A percentile compares a stretch with the other conserved stretches of the same genome.
phyloP scores from a whole-genome alignment of 2,888 invertebrate species.

The Drosophila infuscata region DNA sequence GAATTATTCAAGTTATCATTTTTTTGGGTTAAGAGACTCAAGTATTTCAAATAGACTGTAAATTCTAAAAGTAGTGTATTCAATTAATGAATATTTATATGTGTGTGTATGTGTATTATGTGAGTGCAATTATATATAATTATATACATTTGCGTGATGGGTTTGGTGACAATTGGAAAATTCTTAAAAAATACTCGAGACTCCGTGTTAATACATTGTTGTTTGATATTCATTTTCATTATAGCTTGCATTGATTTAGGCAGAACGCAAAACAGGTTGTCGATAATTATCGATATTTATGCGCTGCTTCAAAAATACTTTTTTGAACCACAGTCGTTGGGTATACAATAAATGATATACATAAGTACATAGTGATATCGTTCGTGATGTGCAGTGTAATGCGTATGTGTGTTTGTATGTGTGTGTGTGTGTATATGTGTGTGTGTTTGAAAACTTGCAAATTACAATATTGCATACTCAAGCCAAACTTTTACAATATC shows the following conservation, averaged over 20 bases:
- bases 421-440: constrained; percentile 27
- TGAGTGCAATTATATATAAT: constrained; percentile 13
- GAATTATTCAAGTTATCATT: constrained; percentile 60
- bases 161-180: constrained; percentile 34
- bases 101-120: constrained; percentile 1
- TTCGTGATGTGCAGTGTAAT: constrained; percentile 40
- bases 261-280: constrained; percentile 11
- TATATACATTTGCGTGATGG: constrained; percentile 10
- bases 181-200: constrained; percentile 75
- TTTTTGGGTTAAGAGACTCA: constrained; percentile 66
- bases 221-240: constrained; percentile 57
- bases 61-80: constrained; percentile 4
- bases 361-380: constrained; percentile 23
- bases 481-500: constrained; percentile 61
- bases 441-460: constrained; percentile 65
- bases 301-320: constrained; percentile 70
- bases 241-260: constrained; percentile 43
- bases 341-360: constrained; percentile 24
- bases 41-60: constrained; percentile 60
- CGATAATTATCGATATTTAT: constrained; percentile 24
- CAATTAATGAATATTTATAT: constrained; percentile 1
- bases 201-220: constrained; percentile 68
- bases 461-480: constrained; percentile 70
- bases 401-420: constrained; percentile 18
- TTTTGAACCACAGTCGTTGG: constrained; percentile 63